Conservation (phyloP, 2,797 vertebrate species). For the Nyctibius grandis region DNA sequence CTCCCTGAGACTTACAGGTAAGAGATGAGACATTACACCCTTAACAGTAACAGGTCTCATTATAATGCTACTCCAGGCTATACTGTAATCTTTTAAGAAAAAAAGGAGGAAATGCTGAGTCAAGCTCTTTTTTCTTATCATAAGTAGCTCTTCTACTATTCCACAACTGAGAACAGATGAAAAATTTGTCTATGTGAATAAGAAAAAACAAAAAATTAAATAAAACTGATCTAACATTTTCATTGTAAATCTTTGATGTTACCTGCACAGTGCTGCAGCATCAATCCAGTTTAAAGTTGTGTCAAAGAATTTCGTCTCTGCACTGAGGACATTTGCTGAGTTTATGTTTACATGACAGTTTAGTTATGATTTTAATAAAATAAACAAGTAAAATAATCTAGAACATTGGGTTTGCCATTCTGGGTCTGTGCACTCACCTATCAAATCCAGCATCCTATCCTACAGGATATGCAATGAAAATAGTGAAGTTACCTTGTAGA, state of each 20-base stretch:
- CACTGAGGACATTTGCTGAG: background rate
- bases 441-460: background rate
- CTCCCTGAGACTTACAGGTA: background rate
- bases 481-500: background rate
- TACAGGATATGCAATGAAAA: background rate
- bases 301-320: background rate
- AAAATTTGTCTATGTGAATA: background rate
- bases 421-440: background rate
- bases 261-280: background rate
- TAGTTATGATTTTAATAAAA: background rate
- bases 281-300: background rate
- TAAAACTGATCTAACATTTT: background rate
- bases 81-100: background rate
- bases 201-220: background rate
- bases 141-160: background rate
- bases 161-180: background rate
- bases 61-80: slow-evolving; percentile 10
- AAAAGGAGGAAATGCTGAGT: background rate
- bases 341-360: background rate
- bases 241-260: background rate
- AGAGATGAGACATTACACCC: background rate
- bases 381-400: background rate
- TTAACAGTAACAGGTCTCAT: background rate
- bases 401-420: background rate
- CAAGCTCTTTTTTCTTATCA: background rate